Conservation (phyloP, 2,797 vertebrate species). For the Ctenochaetus hawaiiensis region DNA sequence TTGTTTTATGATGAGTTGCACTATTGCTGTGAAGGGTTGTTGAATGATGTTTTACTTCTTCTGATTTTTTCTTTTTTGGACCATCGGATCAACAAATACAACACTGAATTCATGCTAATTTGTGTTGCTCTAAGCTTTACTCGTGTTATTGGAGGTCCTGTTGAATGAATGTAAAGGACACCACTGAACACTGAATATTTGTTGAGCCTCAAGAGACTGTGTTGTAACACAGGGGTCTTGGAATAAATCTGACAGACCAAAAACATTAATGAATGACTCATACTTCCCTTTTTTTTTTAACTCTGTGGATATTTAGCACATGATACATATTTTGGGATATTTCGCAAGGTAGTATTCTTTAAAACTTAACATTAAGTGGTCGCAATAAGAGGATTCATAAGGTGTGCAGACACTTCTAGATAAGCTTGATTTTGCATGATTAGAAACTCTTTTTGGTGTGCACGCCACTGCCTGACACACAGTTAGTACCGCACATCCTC, state of each 20-base stretch:
- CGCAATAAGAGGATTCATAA: neutral
- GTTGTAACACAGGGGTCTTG: constrained; percentile 32
- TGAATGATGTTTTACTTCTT: constrained; percentile 51
- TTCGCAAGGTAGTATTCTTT: neutral
- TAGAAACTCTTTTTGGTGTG: neutral
- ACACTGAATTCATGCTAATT: constrained; percentile 15
- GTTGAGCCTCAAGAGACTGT: constrained; percentile 35
- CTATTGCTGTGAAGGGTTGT: constrained; percentile 54
- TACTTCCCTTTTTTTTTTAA: neutral
- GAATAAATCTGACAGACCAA: constrained; percentile 67
- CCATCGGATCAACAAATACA: neutral
- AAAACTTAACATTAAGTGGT: neutral
- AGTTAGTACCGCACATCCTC: neutral
- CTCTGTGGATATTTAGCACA: neutral
- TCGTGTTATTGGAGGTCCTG: neutral
- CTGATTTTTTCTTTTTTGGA: constrained; percentile 21
- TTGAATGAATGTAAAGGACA: constrained; percentile 29
- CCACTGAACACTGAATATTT: constrained; percentile 49
- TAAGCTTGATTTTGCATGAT: constrained; percentile 5
- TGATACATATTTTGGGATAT: neutral
- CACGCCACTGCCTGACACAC: neutral
- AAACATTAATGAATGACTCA: neutral
- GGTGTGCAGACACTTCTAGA: neutral
- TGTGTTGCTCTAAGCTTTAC: constrained; percentile 47
- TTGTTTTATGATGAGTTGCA: constrained; percentile 70